phyloP scores from a whole-genome alignment of 2,797 vertebrate genomes.

The Arrhamphus sclerolepis region DNA sequence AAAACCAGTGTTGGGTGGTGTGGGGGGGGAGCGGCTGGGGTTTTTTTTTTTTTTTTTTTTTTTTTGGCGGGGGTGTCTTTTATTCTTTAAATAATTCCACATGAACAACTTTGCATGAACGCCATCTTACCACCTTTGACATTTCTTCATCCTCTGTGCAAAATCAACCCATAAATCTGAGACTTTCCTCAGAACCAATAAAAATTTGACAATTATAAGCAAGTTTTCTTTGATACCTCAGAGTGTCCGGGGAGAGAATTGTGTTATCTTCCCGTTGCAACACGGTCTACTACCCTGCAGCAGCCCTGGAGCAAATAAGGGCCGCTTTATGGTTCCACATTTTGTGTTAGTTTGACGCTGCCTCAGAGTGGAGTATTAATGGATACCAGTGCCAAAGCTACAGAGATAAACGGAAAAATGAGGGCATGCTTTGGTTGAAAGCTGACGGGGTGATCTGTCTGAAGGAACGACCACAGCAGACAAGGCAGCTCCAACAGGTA shows the following conservation, averaged over 20 bases:
- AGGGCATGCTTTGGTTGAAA: constrained; percentile 2
- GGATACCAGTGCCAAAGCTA: constrained; percentile 30
- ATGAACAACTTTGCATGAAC: too few species aligned
- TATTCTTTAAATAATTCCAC: too few species aligned
- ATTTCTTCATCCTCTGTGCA: constrained; percentile 13
- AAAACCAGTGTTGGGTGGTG: too few species aligned
- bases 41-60: too few species aligned
- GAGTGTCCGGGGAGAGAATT: constrained; percentile 9
- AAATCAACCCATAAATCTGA: constrained; percentile 40
- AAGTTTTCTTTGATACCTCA: constrained; percentile 40
- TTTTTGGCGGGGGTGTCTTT: constrained; percentile 18
- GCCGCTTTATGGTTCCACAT: background rate
- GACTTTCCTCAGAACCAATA: constrained; percentile 25
- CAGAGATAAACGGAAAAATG: background rate
- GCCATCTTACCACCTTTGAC: too few species aligned
- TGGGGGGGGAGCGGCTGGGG: too few species aligned
- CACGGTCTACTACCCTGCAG: constrained; percentile 21
- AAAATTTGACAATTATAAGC: constrained; percentile 52
- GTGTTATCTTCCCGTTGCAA: too few species aligned
- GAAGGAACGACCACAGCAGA: too few species aligned
- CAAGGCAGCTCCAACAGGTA: too few species aligned
- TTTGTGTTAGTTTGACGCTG: constrained; percentile 6
- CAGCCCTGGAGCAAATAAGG: constrained; percentile 14
- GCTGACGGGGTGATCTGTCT: background rate
- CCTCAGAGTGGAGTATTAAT: background rate